These are phyloP conservation scores for Deilephila porcellus DNA, from an alignment of 2,888 invertebrate species.

Conservation along the genomic window DNA sequence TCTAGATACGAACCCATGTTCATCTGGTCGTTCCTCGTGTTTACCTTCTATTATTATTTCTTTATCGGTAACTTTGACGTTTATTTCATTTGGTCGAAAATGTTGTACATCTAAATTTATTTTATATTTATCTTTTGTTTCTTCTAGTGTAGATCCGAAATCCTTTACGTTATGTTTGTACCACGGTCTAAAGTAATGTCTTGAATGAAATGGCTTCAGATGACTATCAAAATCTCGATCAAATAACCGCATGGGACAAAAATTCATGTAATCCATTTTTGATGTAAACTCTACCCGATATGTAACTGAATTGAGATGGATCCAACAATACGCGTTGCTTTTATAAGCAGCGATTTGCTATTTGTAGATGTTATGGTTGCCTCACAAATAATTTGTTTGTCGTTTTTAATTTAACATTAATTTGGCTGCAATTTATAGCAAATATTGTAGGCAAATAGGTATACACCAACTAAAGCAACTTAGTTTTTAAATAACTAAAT, in stretches of 20 bases:
- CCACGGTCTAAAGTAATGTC: conserved; percentile 55
- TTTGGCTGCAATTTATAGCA: no score
- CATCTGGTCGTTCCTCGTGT: conserved; percentile 78
- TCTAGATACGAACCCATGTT: conserved; percentile 75
- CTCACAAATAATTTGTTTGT: not conserved
- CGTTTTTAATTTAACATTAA: no score
- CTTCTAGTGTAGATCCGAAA: conserved; percentile 54
- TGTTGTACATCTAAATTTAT: conserved; percentile 88
- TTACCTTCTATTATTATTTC: conserved; percentile 85
- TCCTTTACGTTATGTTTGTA: conserved; percentile 49
- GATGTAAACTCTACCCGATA: conserved; percentile 13
- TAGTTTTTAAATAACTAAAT: no score
- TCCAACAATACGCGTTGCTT: conserved; percentile 9
- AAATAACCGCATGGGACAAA: conserved; percentile 47
- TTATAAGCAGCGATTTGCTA: conserved; percentile 9
- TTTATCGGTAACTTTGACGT: conserved; percentile 86
- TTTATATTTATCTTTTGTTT: conserved; percentile 70
- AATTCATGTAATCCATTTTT: conserved; percentile 49
- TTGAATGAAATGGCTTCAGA: conserved; percentile 47
- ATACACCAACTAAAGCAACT: no score
- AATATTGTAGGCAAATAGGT: no score
- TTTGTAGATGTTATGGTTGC: conserved; percentile 16
- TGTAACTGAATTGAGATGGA: conserved; percentile 2
- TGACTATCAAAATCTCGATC: conserved; percentile 28
- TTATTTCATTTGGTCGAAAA: conserved; percentile 88